Evolutionary conservation across 2,113 vertebrate genomes (phyloP).

Genomic region (Choloepus hoffmanni): DNA sequence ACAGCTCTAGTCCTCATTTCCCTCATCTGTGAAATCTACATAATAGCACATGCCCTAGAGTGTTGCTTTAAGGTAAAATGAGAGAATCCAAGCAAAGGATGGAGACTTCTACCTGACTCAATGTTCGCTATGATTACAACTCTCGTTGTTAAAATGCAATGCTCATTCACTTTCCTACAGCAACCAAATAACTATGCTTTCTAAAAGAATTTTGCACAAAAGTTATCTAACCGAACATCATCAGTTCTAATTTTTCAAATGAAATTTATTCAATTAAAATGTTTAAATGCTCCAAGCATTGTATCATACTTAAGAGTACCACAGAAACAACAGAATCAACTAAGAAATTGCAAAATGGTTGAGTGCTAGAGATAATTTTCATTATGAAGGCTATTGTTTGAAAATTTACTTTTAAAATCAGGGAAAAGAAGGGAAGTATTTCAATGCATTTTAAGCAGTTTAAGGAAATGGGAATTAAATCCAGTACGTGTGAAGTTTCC

Average conservation of each 20-base stretch:
- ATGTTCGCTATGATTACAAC: neutral
- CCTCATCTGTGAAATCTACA: neutral
- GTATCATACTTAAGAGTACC: neutral
- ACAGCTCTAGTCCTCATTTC: neutral
- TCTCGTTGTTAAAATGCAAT: neutral
- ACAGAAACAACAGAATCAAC: neutral
- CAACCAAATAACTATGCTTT: neutral
- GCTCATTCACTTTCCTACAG: neutral
- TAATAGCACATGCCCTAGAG: neutral
- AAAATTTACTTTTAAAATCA: slow-evolving; percentile 6
- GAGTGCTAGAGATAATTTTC: neutral
- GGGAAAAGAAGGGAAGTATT: neutral
- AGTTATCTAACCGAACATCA: neutral
- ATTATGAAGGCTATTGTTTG: neutral
- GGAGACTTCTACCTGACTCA: neutral
- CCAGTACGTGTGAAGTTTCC: neutral
- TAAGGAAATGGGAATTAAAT: neutral
- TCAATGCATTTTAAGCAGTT: neutral
- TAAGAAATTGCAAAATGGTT: neutral
- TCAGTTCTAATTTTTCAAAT: neutral
- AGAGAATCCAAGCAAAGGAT: neutral
- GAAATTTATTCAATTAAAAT: neutral
- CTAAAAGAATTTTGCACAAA: neutral
- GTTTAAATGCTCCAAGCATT: neutral
- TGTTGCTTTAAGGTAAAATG: neutral